Percentiles rank a stretch among this genome's conserved stretches.
phyloP scores from a whole-genome alignment of 2,113 vertebrate species.

The Verasper variegatus region DNA sequence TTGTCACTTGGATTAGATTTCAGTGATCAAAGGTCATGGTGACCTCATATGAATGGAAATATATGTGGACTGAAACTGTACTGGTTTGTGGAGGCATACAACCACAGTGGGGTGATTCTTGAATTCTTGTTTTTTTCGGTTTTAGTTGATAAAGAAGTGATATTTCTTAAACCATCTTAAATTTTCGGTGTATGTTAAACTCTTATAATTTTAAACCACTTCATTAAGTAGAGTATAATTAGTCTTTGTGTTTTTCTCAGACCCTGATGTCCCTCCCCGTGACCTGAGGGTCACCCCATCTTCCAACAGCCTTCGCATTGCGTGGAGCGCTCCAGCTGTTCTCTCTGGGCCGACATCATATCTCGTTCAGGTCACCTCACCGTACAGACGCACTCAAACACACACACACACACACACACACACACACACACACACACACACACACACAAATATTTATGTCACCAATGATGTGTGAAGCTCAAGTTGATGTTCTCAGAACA shows the following conservation, averaged over 20 bases:
- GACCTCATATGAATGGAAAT: too few species aligned
- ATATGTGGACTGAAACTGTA: too few species aligned
- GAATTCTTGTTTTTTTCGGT: too few species aligned
- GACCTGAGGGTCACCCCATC: slow-evolving; percentile 84
- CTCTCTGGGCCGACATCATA: slow-evolving; percentile 93
- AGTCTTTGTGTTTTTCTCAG: slow-evolving; percentile 68
- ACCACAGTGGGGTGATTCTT: too few species aligned
- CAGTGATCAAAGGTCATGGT: too few species aligned
- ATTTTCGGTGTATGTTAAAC: not conserved
- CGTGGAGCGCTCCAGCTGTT: slow-evolving; percentile 87
- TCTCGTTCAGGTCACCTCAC: slow-evolving; percentile 86
- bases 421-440: not conserved
- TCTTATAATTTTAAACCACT: not conserved
- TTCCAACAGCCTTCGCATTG: slow-evolving; percentile 86
- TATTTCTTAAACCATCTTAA: too few species aligned
- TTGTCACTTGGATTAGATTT: too few species aligned
- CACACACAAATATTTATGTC: slow-evolving; percentile 8
- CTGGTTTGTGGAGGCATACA: too few species aligned
- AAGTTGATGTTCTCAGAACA: not conserved
- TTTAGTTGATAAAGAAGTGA: too few species aligned
- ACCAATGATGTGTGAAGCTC: not conserved
- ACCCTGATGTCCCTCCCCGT: slow-evolving; percentile 90
- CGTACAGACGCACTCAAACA: slow-evolving; percentile 55
- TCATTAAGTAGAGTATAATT: not conserved
- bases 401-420: slow-evolving; percentile 21